Evolutionary conservation across 1,140 invertebrate genomes (phyloP), one percentile per base, ranked within the genome.

Genomic region (Philotrypesis tridentata): DNA sequence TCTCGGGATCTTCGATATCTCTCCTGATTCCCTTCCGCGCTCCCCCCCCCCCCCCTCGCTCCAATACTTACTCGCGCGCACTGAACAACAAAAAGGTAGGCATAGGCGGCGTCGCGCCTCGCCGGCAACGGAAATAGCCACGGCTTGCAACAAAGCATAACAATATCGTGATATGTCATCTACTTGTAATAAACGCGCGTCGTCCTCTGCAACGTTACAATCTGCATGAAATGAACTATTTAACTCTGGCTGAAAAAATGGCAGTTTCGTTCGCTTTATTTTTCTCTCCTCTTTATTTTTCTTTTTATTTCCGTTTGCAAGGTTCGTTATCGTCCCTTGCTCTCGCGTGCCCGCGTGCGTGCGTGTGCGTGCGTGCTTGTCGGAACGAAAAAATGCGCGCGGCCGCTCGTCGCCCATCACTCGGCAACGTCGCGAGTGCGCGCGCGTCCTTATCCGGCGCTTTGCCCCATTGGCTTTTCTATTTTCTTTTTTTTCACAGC

Each of bases 401-500:
- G 3, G 37, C 33, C 25, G 17, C 33, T n/a, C 70, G 33, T 48
- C 7, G 29, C 1, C n/a, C 25, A 25, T 60, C 70, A 77, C 48
- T 65, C 80, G 43, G 63, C 68, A 23, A 12, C 79, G 65, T 67
- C 40, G 78, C 60, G n/a, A n/a, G n/a, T n/a, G 14, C 72, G 79
- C 80, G 83, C 80, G 82, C 83, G 80, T 81, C 29, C 82, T 83
- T 80, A 79, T 87, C 82, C 82, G 23, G 74, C 75, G 11, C 74
- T 83, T 63, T 61, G 29, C 48, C 76, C 67, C 61, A 79, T 73
- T 82, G 63, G 17, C 68, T 67, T 77, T 79, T 79, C 82, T 37
- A 37, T 63, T 65, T 67, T 74, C 79, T 27, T 37, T 83, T 83
- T 80, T 84, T 86, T 87, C 86, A 87, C 86, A 87, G 86, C 86